Evolutionary conservation across 1,140 invertebrate genomes (phyloP).

Genomic region (Cyphomyrmex costatus): DNA sequence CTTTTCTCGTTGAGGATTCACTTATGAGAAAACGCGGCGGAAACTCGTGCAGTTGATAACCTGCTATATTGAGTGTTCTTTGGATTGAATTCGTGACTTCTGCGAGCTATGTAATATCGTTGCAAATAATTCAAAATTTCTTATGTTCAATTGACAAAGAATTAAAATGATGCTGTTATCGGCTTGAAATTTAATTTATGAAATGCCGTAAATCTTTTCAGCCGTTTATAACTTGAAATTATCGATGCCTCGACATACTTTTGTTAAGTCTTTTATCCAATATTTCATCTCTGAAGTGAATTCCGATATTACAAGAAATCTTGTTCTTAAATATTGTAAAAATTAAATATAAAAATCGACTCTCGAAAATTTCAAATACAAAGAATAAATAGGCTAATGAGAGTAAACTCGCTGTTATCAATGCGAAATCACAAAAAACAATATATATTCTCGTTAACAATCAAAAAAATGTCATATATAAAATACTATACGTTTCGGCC

Average conservation of each 20-base stretch:
- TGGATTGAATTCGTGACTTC: constrained; percentile 43
- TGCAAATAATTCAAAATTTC: constrained; percentile 2
- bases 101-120: constrained; percentile 15
- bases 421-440: too few species aligned
- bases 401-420: too few species aligned
- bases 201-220: neutral
- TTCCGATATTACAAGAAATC: neutral
- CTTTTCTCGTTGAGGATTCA: neutral
- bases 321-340: neutral
- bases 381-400: too few species aligned
- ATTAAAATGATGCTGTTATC: neutral
- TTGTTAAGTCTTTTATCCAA: neutral
- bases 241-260: neutral
- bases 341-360: too few species aligned
- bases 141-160: neutral
- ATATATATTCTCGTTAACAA: too few species aligned
- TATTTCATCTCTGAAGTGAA: constrained; percentile 4
- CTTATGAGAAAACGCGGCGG: neutral
- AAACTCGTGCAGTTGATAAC: constrained; percentile 5
- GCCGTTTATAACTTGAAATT: neutral
- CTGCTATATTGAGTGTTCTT: neutral
- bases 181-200: neutral
- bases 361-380: too few species aligned
- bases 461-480: too few species aligned
- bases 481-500: too few species aligned